These are phyloP conservation scores for Struthidea cinerea DNA, from an alignment of 2,113 vertebrate species.

Conservation along the genomic window DNA sequence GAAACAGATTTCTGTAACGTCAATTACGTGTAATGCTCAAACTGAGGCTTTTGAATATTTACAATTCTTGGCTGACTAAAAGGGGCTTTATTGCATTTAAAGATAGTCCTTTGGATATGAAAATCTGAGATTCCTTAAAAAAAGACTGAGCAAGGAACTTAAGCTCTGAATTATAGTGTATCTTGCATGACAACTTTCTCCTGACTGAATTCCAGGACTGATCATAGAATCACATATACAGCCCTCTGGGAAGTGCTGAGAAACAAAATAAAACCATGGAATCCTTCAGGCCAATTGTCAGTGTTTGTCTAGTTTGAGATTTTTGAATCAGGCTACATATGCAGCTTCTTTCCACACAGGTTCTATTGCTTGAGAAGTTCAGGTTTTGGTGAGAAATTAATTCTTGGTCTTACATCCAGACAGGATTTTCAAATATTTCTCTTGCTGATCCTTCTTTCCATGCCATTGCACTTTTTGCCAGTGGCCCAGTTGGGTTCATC, in stretches of 20 bases:
- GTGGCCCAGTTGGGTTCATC: neutral
- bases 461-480: neutral
- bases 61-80: neutral
- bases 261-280: neutral
- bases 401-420: neutral
- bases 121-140: neutral
- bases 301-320: neutral
- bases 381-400: neutral
- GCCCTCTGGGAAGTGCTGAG: neutral
- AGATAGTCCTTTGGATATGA: neutral
- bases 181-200: neutral
- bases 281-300: neutral
- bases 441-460: neutral
- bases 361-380: neutral
- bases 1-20: conserved; percentile 14
- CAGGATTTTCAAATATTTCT: neutral
- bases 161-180: neutral
- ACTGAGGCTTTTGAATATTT: conserved; percentile 17
- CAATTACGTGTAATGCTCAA: neutral
- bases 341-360: neutral
- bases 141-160: neutral
- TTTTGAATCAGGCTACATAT: neutral
- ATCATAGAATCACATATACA: neutral
- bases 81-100: neutral
- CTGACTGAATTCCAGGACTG: neutral